Evolutionary conservation across 1,140 invertebrate species (phyloP).

Genomic region (Whitmania pigra): DNA sequence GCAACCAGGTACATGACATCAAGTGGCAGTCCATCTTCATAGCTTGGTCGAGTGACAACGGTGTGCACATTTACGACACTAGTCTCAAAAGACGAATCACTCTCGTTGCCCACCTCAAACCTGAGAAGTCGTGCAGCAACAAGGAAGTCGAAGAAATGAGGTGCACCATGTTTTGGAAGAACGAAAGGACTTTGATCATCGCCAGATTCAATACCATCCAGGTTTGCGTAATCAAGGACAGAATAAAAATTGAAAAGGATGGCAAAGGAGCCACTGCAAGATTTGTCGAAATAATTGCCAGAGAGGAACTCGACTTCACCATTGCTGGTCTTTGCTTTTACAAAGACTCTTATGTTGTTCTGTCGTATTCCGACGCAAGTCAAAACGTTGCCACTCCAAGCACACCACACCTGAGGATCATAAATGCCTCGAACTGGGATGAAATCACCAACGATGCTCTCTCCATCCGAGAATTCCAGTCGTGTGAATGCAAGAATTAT

Average conservation of each 20-base stretch:
- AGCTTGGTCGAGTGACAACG: slow-evolving; percentile 76
- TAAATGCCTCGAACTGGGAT: slow-evolving; percentile 54
- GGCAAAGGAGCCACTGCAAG: background rate
- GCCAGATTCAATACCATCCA: slow-evolving; percentile 85
- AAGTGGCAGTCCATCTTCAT: slow-evolving; percentile 75
- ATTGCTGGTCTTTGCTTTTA: slow-evolving; percentile 81
- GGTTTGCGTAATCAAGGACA: slow-evolving; percentile 42
- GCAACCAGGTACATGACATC: slow-evolving; percentile 59
- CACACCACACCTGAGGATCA: slow-evolving; percentile 66
- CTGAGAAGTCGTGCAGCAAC: background rate
- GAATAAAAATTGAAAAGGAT: background rate
- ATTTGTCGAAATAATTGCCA: slow-evolving; percentile 14
- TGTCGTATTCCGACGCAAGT: slow-evolving; percentile 46
- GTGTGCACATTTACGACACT: slow-evolving; percentile 80
- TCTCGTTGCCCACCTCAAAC: slow-evolving; percentile 28
- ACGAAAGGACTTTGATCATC: slow-evolving; percentile 69
- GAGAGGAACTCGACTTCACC: slow-evolving; percentile 61
- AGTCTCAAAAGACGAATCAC: slow-evolving; percentile 42
- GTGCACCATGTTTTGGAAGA: slow-evolving; percentile 81
- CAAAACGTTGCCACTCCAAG: background rate
- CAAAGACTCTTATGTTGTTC: slow-evolving; percentile 58
- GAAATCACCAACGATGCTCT: slow-evolving; percentile 72
- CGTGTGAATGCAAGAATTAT: slow-evolving; percentile 79
- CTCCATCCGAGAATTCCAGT: slow-evolving; percentile 63
- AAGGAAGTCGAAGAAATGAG: slow-evolving; percentile 40